Evolutionary conservation across 2,797 vertebrate species (phyloP), one percentile per base, ranked within the genome.

Genomic region (Okamejei kenojei): DNA sequence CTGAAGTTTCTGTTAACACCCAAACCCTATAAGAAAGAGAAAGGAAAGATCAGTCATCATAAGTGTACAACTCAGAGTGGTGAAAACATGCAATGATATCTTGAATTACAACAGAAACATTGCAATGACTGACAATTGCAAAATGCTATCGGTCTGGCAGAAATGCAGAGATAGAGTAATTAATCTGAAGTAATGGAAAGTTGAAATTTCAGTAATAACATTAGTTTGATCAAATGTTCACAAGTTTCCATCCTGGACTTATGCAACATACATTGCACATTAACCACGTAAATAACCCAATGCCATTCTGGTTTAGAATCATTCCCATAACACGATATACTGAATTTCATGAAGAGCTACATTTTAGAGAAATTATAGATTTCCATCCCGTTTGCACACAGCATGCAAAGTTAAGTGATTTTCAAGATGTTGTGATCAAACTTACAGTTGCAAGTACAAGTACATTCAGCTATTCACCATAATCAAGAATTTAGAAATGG

Each of bases 1-100:
- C 90, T 74, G 68, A 92, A 92, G 90, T 92, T 76, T 76, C 73
- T 92, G 71, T 92, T 92, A 17, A 29, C 90, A 92, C 90, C 90
- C 23, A 76, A 58, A 7, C 35, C 71, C 90, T 92, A 35, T 1
- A 73, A 88, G 5, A 92, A 92, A 58, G 61, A 68, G 61, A 68
- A 63, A 10, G 29, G 21, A 58, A 84, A n/a, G 54, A 4, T 1
- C 58, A 54, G 1, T 86, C 54, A 61, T 61, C 26, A 61, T 9
- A 13, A 23, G 26, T 61, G 17, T 79, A 15, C 29, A 13, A 29
- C 19, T 84, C 26, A 61, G 81, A 84, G 6, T 23, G 21, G 10
- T 74, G 71, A 21, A 74, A 74, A 74, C 21, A 21, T 74, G 17
- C 23, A 74, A 21, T 73, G 23, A 2, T 23, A 74, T 21, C 21